Evolutionary conservation across 2,797 vertebrate genomes (phyloP).

Genomic region (Brachymystax lenok): DNA sequence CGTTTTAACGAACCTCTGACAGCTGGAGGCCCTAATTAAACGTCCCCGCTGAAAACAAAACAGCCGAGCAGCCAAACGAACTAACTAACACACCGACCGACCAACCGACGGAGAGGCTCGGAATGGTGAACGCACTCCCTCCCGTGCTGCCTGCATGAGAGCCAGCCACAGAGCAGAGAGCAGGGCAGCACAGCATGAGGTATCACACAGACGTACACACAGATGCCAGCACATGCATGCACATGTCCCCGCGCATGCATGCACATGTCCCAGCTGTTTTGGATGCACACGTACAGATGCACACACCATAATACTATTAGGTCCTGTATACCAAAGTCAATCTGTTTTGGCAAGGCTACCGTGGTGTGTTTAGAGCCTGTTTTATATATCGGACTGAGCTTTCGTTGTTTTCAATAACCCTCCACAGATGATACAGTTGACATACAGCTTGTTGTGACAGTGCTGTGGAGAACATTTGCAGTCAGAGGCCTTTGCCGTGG

Average conservation of each 20-base stretch:
- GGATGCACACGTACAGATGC: too few species aligned
- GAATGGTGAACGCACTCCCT: slow-evolving; percentile 48
- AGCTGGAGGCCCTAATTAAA: slow-evolving; percentile 88
- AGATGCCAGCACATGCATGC: not conserved
- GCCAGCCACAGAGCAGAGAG: slow-evolving; percentile 40
- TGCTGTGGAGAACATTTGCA: not conserved
- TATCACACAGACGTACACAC: not conserved
- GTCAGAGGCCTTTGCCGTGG: not conserved
- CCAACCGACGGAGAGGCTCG: too few species aligned
- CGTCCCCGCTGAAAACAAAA: slow-evolving; percentile 82
- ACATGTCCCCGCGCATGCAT: too few species aligned
- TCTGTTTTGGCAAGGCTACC: too few species aligned
- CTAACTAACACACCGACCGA: slow-evolving; percentile 56
- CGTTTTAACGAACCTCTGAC: slow-evolving; percentile 80
- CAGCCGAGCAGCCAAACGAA: slow-evolving; percentile 72
- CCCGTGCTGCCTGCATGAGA: slow-evolving; percentile 49
- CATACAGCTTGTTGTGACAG: slow-evolving; percentile 42
- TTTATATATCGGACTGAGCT: too few species aligned
- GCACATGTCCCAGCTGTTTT: too few species aligned
- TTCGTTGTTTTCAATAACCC: too few species aligned
- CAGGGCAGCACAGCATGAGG: slow-evolving; percentile 50
- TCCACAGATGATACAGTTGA: slow-evolving; percentile 47
- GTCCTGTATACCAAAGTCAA: too few species aligned
- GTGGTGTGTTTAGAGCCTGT: too few species aligned
- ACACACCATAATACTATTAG: too few species aligned